These are phyloP conservation scores for Vanessa cardui DNA, from an alignment of 2,888 invertebrate genomes.

Conservation along the genomic window DNA sequence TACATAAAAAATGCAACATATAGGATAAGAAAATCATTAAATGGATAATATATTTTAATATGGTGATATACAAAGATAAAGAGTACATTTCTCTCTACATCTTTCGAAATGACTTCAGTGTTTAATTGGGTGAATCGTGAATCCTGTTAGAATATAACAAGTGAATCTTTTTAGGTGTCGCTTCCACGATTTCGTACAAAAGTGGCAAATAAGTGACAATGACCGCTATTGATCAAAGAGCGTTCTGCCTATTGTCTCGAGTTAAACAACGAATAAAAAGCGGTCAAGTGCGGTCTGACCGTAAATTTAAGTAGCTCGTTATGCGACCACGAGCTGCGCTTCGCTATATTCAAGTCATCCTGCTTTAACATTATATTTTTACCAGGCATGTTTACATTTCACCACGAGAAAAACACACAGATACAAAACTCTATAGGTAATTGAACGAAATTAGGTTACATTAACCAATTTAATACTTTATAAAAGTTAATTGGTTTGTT, in stretches of 20 bases:
- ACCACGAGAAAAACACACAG: background rate
- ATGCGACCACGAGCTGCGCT: constrained; percentile 21
- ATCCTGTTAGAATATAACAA: no score
- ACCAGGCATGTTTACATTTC: background rate
- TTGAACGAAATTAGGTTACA: background rate
- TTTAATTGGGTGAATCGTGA: no score
- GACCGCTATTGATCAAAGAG: constrained; percentile 27
- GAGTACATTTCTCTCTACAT: no score
- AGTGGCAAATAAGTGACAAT: constrained; percentile 30
- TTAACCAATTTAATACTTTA: background rate
- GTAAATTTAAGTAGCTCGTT: constrained; percentile 37
- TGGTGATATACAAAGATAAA: no score
- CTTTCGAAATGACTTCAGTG: no score
- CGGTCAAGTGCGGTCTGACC: constrained; percentile 38
- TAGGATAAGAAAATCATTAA: no score
- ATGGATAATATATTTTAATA: no score
- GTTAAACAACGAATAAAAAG: constrained; percentile 36
- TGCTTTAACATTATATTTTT: constrained; percentile 6
- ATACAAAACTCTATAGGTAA: background rate
- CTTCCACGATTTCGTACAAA: background rate
- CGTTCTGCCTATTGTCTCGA: constrained; percentile 33
- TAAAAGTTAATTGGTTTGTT: background rate
- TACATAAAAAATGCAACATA: no score
- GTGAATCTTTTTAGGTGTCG: background rate
- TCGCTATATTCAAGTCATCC: constrained; percentile 19